phyloP scores from a whole-genome alignment of 2,113 vertebrate species.

The Sialia sialis region DNA sequence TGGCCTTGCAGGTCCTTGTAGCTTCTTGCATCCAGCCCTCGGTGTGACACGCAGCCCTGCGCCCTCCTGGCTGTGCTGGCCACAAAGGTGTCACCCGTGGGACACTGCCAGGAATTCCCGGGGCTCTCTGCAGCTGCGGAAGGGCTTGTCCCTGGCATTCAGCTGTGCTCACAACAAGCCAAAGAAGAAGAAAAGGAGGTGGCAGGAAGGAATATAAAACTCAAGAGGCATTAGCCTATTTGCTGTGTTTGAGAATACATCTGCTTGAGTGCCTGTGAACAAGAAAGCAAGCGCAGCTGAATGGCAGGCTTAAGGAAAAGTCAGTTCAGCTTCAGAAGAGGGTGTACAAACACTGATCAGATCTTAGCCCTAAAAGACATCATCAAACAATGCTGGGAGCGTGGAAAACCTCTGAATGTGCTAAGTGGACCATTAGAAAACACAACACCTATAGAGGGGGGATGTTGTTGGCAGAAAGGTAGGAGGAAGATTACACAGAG shows the following conservation, averaged over 20 bases:
- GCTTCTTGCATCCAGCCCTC: background rate
- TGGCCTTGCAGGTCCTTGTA: background rate
- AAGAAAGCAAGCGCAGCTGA: background rate
- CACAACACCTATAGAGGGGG: background rate
- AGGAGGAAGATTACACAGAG: background rate
- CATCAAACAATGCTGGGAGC: slow-evolving; percentile 7
- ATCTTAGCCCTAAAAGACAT: slow-evolving; percentile 36
- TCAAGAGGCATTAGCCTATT: slow-evolving; percentile 53
- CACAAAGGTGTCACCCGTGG: background rate
- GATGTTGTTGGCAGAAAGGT: background rate
- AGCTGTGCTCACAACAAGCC: background rate
- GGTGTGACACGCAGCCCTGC: fast-evolving
- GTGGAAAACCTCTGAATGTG: slow-evolving; percentile 12
- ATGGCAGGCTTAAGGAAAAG: slow-evolving; percentile 34
- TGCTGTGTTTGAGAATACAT: slow-evolving; percentile 19
- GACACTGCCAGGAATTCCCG: background rate
- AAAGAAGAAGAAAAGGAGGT: background rate
- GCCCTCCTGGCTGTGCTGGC: background rate
- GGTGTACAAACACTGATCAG: background rate
- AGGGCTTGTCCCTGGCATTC: background rate
- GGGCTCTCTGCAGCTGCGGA: background rate
- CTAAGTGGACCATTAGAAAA: slow-evolving; percentile 40
- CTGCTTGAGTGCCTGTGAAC: slow-evolving; percentile 50
- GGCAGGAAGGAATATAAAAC: slow-evolving; percentile 36
- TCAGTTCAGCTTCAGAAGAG: slow-evolving; percentile 7